These are phyloP conservation scores for Eolophus roseicapilla DNA, from an alignment of 2,113 vertebrate species.

Conservation along the genomic window DNA sequence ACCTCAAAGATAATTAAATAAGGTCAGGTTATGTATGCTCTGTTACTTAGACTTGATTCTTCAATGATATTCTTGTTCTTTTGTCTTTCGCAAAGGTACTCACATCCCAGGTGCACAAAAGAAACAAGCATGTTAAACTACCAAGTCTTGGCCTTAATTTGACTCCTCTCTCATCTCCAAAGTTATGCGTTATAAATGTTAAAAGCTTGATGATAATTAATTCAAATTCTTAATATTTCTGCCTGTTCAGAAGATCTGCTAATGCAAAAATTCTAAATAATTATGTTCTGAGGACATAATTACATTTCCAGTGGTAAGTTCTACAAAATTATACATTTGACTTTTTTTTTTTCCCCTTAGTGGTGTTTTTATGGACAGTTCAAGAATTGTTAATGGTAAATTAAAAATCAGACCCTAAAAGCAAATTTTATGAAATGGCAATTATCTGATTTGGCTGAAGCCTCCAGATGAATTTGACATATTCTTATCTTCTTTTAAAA, in stretches of 20 bases:
- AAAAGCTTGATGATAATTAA: slow-evolving; percentile 17
- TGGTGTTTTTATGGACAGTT: slow-evolving; percentile 2
- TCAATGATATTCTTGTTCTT: background rate
- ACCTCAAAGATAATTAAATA: background rate
- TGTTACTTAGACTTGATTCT: background rate
- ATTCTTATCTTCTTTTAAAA: background rate
- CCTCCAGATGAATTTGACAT: background rate
- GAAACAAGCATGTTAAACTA: background rate
- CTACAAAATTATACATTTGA: background rate
- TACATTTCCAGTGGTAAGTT: background rate
- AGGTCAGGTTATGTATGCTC: background rate
- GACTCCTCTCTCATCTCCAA: background rate
- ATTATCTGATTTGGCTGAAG: slow-evolving; percentile 31
- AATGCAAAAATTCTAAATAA: slow-evolving; percentile 10
- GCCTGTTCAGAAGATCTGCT: background rate
- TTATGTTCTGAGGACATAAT: slow-evolving; percentile 43
- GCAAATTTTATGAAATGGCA: slow-evolving; percentile 9
- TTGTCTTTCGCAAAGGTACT: background rate
- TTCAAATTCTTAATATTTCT: slow-evolving; percentile 4
- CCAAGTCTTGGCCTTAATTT: background rate
- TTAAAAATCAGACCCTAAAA: slow-evolving; percentile 14
- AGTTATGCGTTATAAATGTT: background rate
- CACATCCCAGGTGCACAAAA: background rate
- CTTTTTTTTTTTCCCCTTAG: background rate
- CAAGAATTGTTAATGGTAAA: slow-evolving; percentile 4